A percentile compares a stretch with the other conserved stretches of the same genome.
These are phyloP conservation scores for Leptarthrus brevirostris DNA, from an alignment of 2,888 invertebrate genomes.

Conservation along the genomic window DNA sequence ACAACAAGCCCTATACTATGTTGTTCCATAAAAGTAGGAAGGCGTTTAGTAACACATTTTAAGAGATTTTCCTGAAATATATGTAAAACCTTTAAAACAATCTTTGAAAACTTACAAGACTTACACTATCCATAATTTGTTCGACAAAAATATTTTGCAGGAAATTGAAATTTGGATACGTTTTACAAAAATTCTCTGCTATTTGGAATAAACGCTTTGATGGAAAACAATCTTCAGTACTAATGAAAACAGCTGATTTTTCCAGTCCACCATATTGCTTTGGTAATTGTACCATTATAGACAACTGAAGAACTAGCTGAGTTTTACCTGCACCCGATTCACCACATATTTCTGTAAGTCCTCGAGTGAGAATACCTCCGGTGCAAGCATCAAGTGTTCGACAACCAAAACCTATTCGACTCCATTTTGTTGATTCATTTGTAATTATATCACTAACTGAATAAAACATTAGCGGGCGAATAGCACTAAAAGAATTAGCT, in stretches of 20 bases:
- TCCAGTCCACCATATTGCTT: conserved; percentile 69
- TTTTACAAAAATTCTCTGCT: conserved; percentile 63
- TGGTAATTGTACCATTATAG: conserved; percentile 74
- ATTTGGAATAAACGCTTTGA: conserved; percentile 74
- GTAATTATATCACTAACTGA: background rate
- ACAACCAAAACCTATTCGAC: conserved; percentile 69
- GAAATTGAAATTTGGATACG: conserved; percentile 64
- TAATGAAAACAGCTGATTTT: conserved; percentile 75
- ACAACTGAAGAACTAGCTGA: conserved; percentile 78
- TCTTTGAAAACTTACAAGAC: conserved; percentile 36
- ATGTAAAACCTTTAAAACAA: background rate
- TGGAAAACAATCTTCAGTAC: conserved; percentile 80
- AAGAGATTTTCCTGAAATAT: conserved; percentile 69
- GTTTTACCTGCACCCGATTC: conserved; percentile 81
- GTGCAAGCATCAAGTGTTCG: conserved; percentile 70
- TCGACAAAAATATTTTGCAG: conserved; percentile 75
- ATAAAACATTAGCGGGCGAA: background rate
- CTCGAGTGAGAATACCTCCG: conserved; percentile 75
- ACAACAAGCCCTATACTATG: conserved; percentile 73
- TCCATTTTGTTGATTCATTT: conserved; percentile 58
- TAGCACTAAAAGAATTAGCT: background rate
- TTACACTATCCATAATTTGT: conserved; percentile 71
- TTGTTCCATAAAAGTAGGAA: conserved; percentile 70
- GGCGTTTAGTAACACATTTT: conserved; percentile 69
- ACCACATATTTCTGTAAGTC: conserved; percentile 81